Evolutionary conservation across 2,113 vertebrate genomes (phyloP).

Genomic region (Perca fluviatilis): DNA sequence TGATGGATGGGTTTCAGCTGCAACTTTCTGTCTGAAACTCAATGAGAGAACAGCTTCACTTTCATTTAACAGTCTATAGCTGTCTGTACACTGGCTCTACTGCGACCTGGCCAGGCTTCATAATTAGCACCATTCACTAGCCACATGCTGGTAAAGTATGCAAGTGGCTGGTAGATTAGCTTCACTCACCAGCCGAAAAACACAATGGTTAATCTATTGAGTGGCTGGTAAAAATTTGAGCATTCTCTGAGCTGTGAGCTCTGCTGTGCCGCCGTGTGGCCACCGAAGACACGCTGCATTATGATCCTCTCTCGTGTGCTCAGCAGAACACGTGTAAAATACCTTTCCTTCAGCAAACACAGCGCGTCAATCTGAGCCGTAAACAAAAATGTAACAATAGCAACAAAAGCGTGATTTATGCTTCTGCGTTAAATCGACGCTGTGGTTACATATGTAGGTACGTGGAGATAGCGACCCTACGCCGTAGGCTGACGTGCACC

Average conservation of each 20-base stretch:
- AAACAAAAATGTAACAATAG: not conserved
- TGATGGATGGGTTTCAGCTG: not conserved
- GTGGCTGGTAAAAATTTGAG: too few relatives aligned
- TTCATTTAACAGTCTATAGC: not conserved
- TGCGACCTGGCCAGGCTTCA: not conserved
- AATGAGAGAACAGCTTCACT: not conserved
- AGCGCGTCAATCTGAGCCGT: constrained; percentile 6
- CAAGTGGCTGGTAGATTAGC: too few relatives aligned
- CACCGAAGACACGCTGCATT: not conserved
- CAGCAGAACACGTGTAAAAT: constrained; percentile 47
- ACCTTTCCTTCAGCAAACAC: constrained; percentile 27
- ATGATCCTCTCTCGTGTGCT: constrained; percentile 8
- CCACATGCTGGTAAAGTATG: too few relatives aligned
- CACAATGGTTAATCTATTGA: too few relatives aligned
- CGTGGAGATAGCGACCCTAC: too few relatives aligned
- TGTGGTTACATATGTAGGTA: too few relatives aligned
- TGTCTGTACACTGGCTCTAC: not conserved
- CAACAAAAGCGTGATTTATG: not conserved
- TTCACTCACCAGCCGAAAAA: too few relatives aligned
- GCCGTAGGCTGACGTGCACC: too few relatives aligned
- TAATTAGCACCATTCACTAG: too few relatives aligned
- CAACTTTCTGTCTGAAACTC: not conserved
- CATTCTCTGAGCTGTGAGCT: too few relatives aligned
- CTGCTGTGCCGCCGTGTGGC: not conserved
- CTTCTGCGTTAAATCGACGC: too few relatives aligned